phyloP scores from a whole-genome alignment of 2,797 vertebrate species.

The Microctenopoma stevenorrisi region DNA sequence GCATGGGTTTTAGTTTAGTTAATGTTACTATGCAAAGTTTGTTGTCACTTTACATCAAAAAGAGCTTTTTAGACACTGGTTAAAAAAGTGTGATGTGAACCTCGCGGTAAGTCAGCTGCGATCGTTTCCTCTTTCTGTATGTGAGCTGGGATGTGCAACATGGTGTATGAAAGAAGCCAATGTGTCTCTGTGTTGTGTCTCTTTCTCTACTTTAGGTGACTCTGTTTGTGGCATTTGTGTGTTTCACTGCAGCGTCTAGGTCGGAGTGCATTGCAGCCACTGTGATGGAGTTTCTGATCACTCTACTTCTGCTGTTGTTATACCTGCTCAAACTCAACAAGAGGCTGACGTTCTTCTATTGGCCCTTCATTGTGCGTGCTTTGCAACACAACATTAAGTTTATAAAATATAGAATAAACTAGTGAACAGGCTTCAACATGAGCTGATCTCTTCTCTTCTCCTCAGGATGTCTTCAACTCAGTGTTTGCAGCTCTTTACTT shows the following conservation, averaged over 20 bases:
- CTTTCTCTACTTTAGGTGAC: constrained; percentile 68
- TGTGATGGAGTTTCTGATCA: constrained; percentile 79
- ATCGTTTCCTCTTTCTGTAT: constrained; percentile 42
- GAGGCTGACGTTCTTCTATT: constrained; percentile 79
- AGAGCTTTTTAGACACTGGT: neutral
- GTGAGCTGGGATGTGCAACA: constrained; percentile 1
- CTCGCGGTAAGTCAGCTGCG: neutral
- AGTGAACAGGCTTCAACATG: neutral
- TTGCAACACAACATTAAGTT: neutral
- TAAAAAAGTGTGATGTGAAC: neutral
- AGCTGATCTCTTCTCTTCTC: constrained; percentile 28
- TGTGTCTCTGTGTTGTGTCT: neutral
- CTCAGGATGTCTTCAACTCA: constrained; percentile 89
- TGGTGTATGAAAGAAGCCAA: neutral
- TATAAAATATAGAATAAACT: neutral
- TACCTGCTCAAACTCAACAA: constrained; percentile 86
- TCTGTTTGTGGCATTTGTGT: constrained; percentile 69
- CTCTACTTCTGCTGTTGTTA: constrained; percentile 78
- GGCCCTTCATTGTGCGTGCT: constrained; percentile 88
- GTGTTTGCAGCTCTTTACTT: constrained; percentile 81
- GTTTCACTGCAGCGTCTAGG: constrained; percentile 69
- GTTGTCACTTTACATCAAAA: neutral
- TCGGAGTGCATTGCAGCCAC: constrained; percentile 77
- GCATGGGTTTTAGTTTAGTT: neutral
- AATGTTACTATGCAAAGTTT: neutral